phyloP scores from a whole-genome alignment of 2,888 invertebrate species.

The Steinernema hermaphroditum region DNA sequence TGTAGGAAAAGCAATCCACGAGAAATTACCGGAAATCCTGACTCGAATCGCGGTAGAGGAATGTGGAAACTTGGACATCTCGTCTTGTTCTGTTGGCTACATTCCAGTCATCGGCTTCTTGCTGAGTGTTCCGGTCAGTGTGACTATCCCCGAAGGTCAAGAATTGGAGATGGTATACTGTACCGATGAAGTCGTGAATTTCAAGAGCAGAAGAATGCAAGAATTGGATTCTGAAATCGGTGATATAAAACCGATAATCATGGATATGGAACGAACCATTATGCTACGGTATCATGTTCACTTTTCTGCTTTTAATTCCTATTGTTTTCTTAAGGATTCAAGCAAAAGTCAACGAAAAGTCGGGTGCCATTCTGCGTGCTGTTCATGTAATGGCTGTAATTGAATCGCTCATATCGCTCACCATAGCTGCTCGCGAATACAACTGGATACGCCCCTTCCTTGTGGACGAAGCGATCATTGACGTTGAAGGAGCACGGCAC shows the following conservation, averaged over 20 bases:
- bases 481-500: constrained; percentile 70
- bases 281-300: constrained; percentile 70
- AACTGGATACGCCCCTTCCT: constrained; percentile 75
- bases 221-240: constrained; percentile 80
- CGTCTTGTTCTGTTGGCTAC: constrained; percentile 68
- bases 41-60: constrained; percentile 77
- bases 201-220: constrained; percentile 74
- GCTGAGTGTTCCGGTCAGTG: constrained; percentile 73
- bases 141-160: neutral
- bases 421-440: constrained; percentile 74
- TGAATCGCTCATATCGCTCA: constrained; percentile 49
- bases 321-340: constrained; percentile 71
- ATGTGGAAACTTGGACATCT: constrained; percentile 40
- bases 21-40: constrained; percentile 76
- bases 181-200: constrained; percentile 72
- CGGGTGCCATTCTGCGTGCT: constrained; percentile 34
- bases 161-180: constrained; percentile 36
- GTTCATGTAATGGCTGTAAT: constrained; percentile 71
- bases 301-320: neutral
- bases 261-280: constrained; percentile 79
- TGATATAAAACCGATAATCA: constrained; percentile 78
- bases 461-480: constrained; percentile 67
- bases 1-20: constrained; percentile 67
- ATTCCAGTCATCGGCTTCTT: constrained; percentile 76
- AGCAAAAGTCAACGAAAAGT: constrained; percentile 40